Evolutionary conservation across 2,888 invertebrate genomes (phyloP).

Genomic region (Liopterus haemorrhoidalis): DNA sequence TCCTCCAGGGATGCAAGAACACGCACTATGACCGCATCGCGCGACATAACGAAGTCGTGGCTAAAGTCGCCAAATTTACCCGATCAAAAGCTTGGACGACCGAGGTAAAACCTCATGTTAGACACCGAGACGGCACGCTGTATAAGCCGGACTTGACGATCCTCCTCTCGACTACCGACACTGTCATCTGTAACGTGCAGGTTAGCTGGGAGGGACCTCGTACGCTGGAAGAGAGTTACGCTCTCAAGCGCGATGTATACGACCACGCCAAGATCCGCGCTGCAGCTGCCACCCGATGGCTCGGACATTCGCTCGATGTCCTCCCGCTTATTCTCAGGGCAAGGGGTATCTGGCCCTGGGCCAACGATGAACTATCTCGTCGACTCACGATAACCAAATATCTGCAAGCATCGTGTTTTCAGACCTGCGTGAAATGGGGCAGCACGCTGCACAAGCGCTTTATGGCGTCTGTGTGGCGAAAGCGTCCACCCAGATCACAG

Average conservation of each 20-base stretch:
- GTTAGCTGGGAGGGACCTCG: slow-evolving; percentile 19
- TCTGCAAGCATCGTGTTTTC: slow-evolving; percentile 4
- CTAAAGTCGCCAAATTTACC: background rate
- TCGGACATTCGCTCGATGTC: background rate
- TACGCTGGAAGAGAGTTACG: slow-evolving; percentile 4
- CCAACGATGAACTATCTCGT: background rate
- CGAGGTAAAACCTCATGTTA: slow-evolving; percentile 7
- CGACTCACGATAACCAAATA: background rate
- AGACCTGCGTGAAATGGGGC: slow-evolving; percentile 12
- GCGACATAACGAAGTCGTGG: slow-evolving; percentile 24
- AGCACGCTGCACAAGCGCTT: slow-evolving; percentile 4
- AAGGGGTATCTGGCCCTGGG: slow-evolving; percentile 9
- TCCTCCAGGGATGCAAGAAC: slow-evolving; percentile 31
- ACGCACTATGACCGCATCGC: slow-evolving; percentile 26
- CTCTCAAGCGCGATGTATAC: slow-evolving; percentile 8
- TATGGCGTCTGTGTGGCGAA: slow-evolving; percentile 3
- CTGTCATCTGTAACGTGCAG: slow-evolving; percentile 9
- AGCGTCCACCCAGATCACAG: background rate
- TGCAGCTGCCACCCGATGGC: slow-evolving; percentile 9
- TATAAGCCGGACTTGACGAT: slow-evolving; percentile 2
- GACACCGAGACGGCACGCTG: slow-evolving; percentile 3
- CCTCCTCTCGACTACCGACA: background rate
- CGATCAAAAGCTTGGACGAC: background rate
- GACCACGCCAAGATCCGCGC: slow-evolving; percentile 1
- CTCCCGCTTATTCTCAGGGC: slow-evolving; percentile 14